Evolutionary conservation across 1,140 invertebrate genomes (phyloP).

Genomic region (Nomia melanderi): DNA sequence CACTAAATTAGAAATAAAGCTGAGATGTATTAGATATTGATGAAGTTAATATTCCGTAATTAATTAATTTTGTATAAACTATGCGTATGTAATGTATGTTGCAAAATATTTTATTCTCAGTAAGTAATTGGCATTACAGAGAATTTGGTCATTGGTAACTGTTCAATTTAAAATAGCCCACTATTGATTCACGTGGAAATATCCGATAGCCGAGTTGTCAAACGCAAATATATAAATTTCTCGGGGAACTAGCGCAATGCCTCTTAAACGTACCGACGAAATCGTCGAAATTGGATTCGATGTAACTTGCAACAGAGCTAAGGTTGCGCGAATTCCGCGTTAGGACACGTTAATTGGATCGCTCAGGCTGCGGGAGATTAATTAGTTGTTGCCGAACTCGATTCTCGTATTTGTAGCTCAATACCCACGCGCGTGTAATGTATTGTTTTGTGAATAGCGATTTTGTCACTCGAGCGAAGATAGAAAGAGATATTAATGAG

Average conservation of each 20-base stretch:
- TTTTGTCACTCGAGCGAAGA: neutral
- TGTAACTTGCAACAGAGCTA: conserved; percentile 14
- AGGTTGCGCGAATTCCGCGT: conserved; percentile 18
- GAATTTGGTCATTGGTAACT: too few relatives aligned
- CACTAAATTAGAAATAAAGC: too few relatives aligned
- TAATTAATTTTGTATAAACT: too few relatives aligned
- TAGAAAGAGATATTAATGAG: too few relatives aligned
- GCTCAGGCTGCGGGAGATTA: conserved; percentile 20
- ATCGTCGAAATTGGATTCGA: conserved; percentile 16
- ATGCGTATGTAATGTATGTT: too few relatives aligned
- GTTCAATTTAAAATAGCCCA: neutral
- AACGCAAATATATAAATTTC: conserved; percentile 21
- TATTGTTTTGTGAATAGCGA: neutral
- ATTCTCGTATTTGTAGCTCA: conserved; percentile 34
- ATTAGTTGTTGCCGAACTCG: conserved; percentile 42
- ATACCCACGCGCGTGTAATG: neutral
- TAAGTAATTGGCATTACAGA: too few relatives aligned
- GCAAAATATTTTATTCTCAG: too few relatives aligned
- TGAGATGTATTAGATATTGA: too few relatives aligned
- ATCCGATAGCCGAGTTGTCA: neutral
- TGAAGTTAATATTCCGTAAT: too few relatives aligned
- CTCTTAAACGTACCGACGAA: conserved; percentile 9
- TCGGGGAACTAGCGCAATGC: neutral
- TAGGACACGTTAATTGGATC: conserved; percentile 38
- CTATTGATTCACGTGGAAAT: neutral